phyloP scores from a whole-genome alignment of 2,888 invertebrate species.

The Opisthograptis luteolata region DNA sequence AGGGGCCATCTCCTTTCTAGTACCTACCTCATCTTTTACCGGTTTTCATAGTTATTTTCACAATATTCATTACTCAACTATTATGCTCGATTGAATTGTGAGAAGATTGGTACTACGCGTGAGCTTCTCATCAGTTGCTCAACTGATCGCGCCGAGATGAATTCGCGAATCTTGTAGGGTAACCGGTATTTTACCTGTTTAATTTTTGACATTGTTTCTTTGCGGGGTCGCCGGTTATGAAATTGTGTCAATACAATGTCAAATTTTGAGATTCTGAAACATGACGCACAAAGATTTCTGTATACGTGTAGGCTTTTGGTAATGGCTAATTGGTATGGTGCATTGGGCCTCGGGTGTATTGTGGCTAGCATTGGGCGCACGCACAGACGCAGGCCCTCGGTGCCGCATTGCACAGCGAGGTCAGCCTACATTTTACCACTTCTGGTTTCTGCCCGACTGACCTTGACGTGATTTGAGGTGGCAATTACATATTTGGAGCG shows the following conservation, averaged over 20 bases:
- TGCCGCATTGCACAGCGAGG: slow-evolving; percentile 67
- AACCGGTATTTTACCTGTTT: slow-evolving; percentile 35
- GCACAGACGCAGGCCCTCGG: slow-evolving; percentile 32
- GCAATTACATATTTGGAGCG: slow-evolving; percentile 65
- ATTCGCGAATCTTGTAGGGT: slow-evolving; percentile 33
- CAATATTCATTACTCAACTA: slow-evolving; percentile 45
- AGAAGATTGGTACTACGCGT: slow-evolving; percentile 46
- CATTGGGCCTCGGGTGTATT: neutral
- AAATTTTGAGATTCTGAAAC: slow-evolving; percentile 19
- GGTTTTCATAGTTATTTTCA: slow-evolving; percentile 37
- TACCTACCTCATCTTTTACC: slow-evolving; percentile 22
- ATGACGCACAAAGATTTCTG: too few species aligned
- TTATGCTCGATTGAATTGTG: slow-evolving; percentile 51
- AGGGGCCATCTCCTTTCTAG: slow-evolving; percentile 27
- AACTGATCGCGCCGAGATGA: slow-evolving; percentile 39
- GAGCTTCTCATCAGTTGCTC: slow-evolving; percentile 51
- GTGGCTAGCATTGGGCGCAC: slow-evolving; percentile 11
- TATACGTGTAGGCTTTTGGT: neutral
- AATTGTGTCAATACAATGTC: slow-evolving; percentile 25
- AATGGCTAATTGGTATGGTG: neutral
- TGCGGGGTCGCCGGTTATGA: slow-evolving; percentile 27
- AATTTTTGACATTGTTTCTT: slow-evolving; percentile 36
- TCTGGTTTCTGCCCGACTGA: slow-evolving; percentile 71
- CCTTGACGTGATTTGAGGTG: slow-evolving; percentile 72
- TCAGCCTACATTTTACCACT: slow-evolving; percentile 68